phyloP scores from a whole-genome alignment of 2,113 vertebrate species.

The Copsychus sechellarum region DNA sequence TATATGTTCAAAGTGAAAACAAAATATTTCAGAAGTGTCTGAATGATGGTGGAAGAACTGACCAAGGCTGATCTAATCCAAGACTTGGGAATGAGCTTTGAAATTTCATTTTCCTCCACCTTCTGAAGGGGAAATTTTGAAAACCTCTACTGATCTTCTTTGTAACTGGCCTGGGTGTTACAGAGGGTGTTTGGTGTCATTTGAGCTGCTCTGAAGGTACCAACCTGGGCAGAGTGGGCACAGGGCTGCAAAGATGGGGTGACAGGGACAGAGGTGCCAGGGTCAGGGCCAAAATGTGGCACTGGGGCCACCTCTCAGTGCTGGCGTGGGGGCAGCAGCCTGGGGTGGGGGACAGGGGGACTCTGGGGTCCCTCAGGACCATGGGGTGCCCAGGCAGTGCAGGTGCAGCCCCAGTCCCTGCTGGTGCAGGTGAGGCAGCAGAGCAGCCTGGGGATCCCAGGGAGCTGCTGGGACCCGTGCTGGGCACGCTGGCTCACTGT shows the following conservation, averaged over 20 bases:
- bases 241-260: rapidly evolving
- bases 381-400: neutral
- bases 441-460: rapidly evolving
- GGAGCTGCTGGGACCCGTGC: neutral
- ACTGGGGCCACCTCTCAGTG: neutral
- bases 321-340: rapidly evolving
- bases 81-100: neutral
- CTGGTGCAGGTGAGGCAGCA: neutral
- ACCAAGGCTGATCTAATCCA: conserved; percentile 11
- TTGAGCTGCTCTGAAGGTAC: neutral
- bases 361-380: rapidly evolving
- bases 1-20: neutral
- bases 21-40: neutral
- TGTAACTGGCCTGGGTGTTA: rapidly evolving
- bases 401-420: neutral
- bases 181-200: neutral
- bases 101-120: neutral
- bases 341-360: neutral
- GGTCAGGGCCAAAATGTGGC: rapidly evolving
- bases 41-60: conserved; percentile 31
- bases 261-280: neutral
- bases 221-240: neutral
- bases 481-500: rapidly evolving
- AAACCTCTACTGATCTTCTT: neutral
- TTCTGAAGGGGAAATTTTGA: neutral